Evolutionary conservation across 2,113 vertebrate genomes (phyloP).

Genomic region (Calyptomena viridis): DNA sequence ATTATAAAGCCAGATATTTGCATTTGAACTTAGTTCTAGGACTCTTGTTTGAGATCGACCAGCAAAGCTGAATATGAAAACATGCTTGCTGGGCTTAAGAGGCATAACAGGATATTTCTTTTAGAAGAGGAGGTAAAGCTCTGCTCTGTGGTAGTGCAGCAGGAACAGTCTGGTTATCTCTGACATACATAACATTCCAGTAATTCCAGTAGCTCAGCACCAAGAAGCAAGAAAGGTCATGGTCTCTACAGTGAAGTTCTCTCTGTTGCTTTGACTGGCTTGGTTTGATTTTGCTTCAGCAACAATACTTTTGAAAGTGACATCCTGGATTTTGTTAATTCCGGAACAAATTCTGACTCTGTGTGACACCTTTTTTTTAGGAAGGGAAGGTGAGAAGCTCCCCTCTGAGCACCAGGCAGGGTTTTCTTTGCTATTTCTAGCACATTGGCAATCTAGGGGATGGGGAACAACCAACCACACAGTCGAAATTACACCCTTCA

Average conservation of each 20-base stretch:
- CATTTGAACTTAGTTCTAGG: neutral
- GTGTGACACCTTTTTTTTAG: neutral
- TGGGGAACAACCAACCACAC: neutral
- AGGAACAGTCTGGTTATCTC: neutral
- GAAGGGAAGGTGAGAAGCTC: neutral
- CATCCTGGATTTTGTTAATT: neutral
- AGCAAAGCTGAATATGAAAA: neutral
- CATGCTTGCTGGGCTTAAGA: neutral
- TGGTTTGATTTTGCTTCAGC: neutral
- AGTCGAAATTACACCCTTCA: neutral
- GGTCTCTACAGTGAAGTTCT: neutral
- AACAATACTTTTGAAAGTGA: neutral
- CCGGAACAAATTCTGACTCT: neutral
- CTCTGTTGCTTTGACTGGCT: neutral
- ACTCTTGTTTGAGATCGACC: neutral
- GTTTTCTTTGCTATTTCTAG: neutral
- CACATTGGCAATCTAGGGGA: rapidly evolving
- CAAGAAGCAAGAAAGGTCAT: neutral
- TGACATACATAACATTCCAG: neutral
- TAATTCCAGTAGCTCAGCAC: neutral
- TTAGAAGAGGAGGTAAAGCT: neutral
- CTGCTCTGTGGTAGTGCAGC: neutral
- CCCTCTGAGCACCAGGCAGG: neutral
- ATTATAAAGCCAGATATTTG: neutral
- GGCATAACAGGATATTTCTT: neutral